These are phyloP conservation scores for Cyprinodon variegatus DNA, from an alignment of 2,113 vertebrate species.

Conservation along the genomic window DNA sequence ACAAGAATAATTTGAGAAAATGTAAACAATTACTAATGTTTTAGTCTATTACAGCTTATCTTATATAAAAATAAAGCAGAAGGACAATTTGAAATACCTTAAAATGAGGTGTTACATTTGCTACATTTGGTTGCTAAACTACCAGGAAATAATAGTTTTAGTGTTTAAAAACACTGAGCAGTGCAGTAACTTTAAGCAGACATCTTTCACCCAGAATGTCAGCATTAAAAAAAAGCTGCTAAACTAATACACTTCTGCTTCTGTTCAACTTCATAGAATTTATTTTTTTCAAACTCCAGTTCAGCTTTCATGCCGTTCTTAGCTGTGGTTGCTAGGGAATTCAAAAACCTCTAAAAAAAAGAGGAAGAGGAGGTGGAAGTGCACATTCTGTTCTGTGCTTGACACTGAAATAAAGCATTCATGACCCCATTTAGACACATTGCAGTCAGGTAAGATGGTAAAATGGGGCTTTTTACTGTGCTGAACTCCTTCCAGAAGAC, in stretches of 20 bases:
- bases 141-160: neutral
- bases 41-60: too few species aligned
- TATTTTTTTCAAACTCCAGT: neutral
- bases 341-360: slow-evolving; percentile 1
- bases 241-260: neutral
- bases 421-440: slow-evolving; percentile 57
- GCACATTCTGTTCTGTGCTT: slow-evolving; percentile 52
- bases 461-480: slow-evolving; percentile 34
- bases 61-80: neutral
- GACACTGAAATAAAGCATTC: slow-evolving; percentile 44
- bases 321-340: slow-evolving; percentile 39
- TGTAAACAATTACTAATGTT: neutral
- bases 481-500: slow-evolving; percentile 3
- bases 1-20: neutral
- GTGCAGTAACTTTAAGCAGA: neutral
- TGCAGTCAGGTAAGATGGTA: slow-evolving; percentile 35
- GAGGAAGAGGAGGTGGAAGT: slow-evolving; percentile 31
- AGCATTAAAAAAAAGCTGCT: neutral
- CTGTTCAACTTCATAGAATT: neutral
- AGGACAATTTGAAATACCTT: too few species aligned
- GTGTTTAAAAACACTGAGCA: neutral
- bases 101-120: neutral
- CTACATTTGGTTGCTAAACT: neutral
- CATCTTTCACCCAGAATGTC: neutral
- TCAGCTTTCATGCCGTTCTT: slow-evolving; percentile 16